A percentile compares a stretch with the other conserved stretches of the same genome.
These are phyloP conservation scores for Drymonia ruficornis DNA, from an alignment of 2,888 invertebrate species.

Conservation along the genomic window DNA sequence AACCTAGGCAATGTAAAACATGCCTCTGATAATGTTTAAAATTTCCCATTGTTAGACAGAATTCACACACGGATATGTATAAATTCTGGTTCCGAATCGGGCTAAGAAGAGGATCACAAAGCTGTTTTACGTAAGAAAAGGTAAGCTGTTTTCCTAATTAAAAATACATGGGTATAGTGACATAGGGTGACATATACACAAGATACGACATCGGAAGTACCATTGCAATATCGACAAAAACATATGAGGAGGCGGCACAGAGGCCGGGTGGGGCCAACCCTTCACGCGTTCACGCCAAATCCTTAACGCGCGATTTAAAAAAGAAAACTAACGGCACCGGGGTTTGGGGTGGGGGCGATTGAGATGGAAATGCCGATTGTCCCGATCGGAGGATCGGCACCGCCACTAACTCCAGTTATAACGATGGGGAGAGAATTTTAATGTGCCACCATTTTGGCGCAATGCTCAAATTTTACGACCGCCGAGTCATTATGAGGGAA, in stretches of 20 bases:
- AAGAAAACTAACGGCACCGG: conserved; percentile 79
- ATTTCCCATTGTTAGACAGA: too few relatives aligned
- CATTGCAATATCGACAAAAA: conserved; percentile 19
- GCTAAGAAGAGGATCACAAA: too few relatives aligned
- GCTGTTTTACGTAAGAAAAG: too few relatives aligned
- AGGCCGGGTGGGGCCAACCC: conserved; percentile 66
- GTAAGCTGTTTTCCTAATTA: too few relatives aligned
- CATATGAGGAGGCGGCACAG: conserved; percentile 69
- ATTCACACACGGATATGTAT: too few relatives aligned
- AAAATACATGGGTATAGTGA: too few relatives aligned
- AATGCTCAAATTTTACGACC: conserved; percentile 85
- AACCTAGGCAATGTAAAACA: too few relatives aligned
- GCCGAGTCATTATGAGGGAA: conserved; percentile 83
- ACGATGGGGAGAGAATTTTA: conserved; percentile 84
- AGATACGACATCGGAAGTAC: too few relatives aligned
- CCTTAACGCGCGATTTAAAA: conserved; percentile 84
- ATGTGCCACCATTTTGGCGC: conserved; percentile 84
- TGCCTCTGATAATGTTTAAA: too few relatives aligned
- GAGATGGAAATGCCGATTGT: conserved; percentile 83
- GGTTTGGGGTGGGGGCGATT: conserved; percentile 61
- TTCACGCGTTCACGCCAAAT: conserved; percentile 81
- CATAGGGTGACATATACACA: too few relatives aligned
- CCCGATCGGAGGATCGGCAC: conserved; percentile 68
- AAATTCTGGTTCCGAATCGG: too few relatives aligned
- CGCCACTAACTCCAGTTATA: conserved; percentile 81